Evolutionary conservation across 2,888 invertebrate genomes (phyloP).

Genomic region (Tryphoninae sp.): DNA sequence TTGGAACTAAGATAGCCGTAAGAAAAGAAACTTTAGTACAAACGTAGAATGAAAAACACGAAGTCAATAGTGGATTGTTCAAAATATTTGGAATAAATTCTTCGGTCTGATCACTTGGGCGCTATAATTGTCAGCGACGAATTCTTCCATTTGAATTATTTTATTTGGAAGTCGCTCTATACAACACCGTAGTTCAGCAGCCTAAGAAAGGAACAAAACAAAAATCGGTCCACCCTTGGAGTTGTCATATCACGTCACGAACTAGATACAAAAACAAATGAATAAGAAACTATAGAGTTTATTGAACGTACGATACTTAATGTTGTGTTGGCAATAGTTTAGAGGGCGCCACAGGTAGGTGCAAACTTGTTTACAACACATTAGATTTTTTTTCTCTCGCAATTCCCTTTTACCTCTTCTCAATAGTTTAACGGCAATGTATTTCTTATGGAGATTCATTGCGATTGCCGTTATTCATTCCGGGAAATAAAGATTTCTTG

Average conservation of each 20-base stretch:
- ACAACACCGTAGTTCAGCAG: slow-evolving; percentile 39
- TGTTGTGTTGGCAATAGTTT: slow-evolving; percentile 61
- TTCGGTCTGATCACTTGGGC: slow-evolving; percentile 49
- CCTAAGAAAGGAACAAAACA: slow-evolving; percentile 18
- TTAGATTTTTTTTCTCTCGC: slow-evolving; percentile 66
- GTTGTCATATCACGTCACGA: slow-evolving; percentile 69
- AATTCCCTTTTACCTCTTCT: slow-evolving; percentile 65
- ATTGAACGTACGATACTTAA: slow-evolving; percentile 56
- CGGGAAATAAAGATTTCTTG: slow-evolving; percentile 33
- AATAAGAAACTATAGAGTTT: slow-evolving; percentile 35
- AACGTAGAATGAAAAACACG: slow-evolving; percentile 45
- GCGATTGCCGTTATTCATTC: slow-evolving; percentile 70
- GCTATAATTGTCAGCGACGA: slow-evolving; percentile 40
- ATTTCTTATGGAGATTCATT: slow-evolving; percentile 79
- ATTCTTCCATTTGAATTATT: slow-evolving; percentile 60
- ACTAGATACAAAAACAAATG: slow-evolving; percentile 32
- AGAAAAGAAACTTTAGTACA: slow-evolving; percentile 58
- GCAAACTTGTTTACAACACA: slow-evolving; percentile 74
- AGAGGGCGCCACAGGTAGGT: slow-evolving; percentile 76
- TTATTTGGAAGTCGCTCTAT: slow-evolving; percentile 78
- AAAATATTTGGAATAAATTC: slow-evolving; percentile 63
- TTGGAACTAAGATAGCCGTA: slow-evolving; percentile 50
- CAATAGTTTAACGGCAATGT: slow-evolving; percentile 75
- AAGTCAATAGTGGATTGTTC: slow-evolving; percentile 63
- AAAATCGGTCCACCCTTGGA: slow-evolving; percentile 77